Conservation (phyloP, 2,888 invertebrate species). For the Elmis aenea region DNA sequence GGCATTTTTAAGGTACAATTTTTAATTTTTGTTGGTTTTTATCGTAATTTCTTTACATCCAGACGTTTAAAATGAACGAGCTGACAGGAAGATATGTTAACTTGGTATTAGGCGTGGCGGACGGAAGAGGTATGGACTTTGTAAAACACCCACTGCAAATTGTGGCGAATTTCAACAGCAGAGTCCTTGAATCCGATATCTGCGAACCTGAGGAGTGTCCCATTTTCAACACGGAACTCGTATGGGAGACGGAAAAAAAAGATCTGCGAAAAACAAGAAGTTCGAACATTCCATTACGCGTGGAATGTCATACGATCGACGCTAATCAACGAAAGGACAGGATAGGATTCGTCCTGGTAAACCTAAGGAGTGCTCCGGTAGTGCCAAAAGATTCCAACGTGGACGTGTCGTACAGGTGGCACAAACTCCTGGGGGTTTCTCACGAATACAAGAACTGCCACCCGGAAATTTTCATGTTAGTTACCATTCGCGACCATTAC, state of each 20-base stretch:
- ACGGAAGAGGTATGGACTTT: slow-evolving; percentile 53
- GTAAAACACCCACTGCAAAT: slow-evolving; percentile 36
- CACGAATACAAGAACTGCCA: slow-evolving; percentile 54
- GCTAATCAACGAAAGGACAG: slow-evolving; percentile 56
- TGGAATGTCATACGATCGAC: slow-evolving; percentile 60
- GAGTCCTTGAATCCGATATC: slow-evolving; percentile 58
- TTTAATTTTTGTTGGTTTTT: neutral
- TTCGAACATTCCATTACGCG: slow-evolving; percentile 67
- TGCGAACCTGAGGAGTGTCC: slow-evolving; percentile 55
- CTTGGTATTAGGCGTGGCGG: slow-evolving; percentile 62
- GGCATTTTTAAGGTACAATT: neutral
- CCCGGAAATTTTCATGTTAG: slow-evolving; percentile 57
- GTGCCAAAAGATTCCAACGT: slow-evolving; percentile 52
- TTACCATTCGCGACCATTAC: slow-evolving; percentile 55
- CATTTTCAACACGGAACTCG: slow-evolving; percentile 66
- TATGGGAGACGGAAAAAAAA: slow-evolving; percentile 74
- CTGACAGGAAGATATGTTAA: slow-evolving; percentile 59
- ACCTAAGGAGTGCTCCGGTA: slow-evolving; percentile 64
- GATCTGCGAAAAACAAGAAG: slow-evolving; percentile 67
- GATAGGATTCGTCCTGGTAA: slow-evolving; percentile 65
- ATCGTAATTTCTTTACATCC: neutral
- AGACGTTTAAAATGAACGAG: slow-evolving; percentile 62
- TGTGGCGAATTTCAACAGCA: slow-evolving; percentile 39
- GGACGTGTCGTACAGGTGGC: slow-evolving; percentile 56
- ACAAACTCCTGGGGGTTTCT: slow-evolving; percentile 56